Evolutionary conservation across 2,797 vertebrate species (phyloP).

Genomic region (Apogon hyalosoma): DNA sequence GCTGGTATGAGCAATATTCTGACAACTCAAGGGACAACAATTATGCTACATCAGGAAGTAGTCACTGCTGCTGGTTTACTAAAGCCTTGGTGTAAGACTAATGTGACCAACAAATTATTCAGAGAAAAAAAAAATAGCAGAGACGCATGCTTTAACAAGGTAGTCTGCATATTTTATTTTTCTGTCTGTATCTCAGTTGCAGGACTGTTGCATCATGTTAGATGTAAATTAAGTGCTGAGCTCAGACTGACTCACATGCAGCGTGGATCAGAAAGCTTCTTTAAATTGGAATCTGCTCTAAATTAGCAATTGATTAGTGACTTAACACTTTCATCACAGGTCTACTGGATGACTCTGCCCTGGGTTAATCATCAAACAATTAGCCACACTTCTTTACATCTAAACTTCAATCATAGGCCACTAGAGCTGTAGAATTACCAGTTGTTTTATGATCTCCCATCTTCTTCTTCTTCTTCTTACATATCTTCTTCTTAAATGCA

Average conservation of each 20-base stretch:
- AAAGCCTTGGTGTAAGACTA: constrained; percentile 3
- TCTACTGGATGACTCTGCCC: constrained; percentile 1
- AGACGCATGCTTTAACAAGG: constrained; percentile 18
- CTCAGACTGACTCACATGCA: constrained; percentile 56
- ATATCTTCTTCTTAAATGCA: constrained; percentile 26
- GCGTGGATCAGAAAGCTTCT: constrained; percentile 28
- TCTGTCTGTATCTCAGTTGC: constrained; percentile 45
- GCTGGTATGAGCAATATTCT: constrained; percentile 48
- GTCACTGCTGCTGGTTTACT: constrained; percentile 30
- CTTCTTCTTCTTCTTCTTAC: constrained; percentile 3
- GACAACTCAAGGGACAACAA: constrained; percentile 31
- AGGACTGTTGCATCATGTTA: constrained; percentile 62
- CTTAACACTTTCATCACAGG: constrained; percentile 26
- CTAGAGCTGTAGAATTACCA: constrained; percentile 16
- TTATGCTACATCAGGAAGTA: constrained; percentile 33
- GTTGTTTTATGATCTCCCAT: not conserved
- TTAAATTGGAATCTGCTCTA: constrained; percentile 45
- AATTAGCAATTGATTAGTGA: constrained; percentile 51
- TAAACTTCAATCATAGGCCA: not conserved
- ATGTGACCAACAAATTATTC: constrained; percentile 20
- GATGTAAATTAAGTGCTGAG: constrained; percentile 49
- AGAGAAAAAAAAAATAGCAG: constrained; percentile 44
- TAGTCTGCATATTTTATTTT: constrained; percentile 40
- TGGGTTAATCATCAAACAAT: constrained; percentile 12
- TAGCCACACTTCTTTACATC: constrained; percentile 1